Conservation (phyloP, 2,113 vertebrate genomes). For the Thermophis baileyi region DNA sequence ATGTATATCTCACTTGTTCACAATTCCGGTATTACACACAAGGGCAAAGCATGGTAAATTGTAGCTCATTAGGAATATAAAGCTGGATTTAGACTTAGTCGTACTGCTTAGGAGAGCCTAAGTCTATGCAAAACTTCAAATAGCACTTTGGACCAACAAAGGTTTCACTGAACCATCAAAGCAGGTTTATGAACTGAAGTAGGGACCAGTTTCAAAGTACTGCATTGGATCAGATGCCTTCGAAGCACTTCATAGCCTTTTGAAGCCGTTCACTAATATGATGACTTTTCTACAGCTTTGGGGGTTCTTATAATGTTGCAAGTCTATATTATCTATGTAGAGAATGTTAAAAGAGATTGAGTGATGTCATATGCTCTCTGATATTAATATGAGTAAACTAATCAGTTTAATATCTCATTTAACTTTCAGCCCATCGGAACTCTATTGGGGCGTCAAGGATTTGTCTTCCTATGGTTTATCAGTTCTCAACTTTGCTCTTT, state of each 20-base stretch:
- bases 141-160: background rate
- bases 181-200: background rate
- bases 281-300: background rate
- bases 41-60: background rate
- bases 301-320: background rate
- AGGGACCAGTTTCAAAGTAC: background rate
- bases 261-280: background rate
- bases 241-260: background rate
- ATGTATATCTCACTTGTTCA: background rate
- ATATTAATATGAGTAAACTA: background rate
- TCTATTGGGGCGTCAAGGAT: background rate
- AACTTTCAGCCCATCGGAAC: background rate
- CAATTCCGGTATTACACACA: background rate
- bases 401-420: background rate
- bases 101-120: background rate
- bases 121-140: background rate
- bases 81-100: background rate
- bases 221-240: background rate
- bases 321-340: background rate
- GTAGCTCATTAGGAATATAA: background rate
- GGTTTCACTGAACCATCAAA: background rate
- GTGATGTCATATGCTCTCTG: background rate
- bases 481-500: background rate
- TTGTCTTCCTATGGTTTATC: background rate
- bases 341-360: background rate